Base-by-base conservation (phyloP, 2,797 vertebrate genomes). In the Vipera latastei region DNA sequence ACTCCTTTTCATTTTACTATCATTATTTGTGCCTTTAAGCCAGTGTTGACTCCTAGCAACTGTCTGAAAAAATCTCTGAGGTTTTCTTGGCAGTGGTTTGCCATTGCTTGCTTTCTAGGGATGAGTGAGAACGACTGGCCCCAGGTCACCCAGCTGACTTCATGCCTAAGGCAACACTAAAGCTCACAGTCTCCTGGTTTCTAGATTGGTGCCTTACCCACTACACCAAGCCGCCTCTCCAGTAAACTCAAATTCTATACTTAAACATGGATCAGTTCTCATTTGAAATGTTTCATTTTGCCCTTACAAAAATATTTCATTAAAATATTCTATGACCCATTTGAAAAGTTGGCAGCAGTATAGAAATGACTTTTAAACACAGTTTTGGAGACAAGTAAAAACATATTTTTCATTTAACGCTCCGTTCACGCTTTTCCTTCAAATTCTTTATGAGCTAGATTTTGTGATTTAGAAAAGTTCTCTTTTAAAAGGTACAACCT, bases 401-500 rank as follows among this genome's bases (percentile, higher is more conserved):
- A 91, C 93, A 89, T 93, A 94, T 56, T 86, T 26, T 90, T 6
- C 26, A 26, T n/a, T 12, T 90, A 94, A 90, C 26, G 1, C 22
- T 11, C 25, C 4, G 55, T n/a, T 69, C 53, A 88, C 22, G n/a
- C 8, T 53, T 73, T 55, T 53, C 16, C 32, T 16, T 73, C 83
- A n/a, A 56, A 44, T 3, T 20, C 91, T 56, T 44, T 32, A 92
- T 61, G 28, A 94, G 38, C 69, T 93, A 22, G 83, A 44, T 18
- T 89, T 87, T 92, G 93, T 94, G 92, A 91, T 91, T 93, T 32
- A 92, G 90, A 91, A 91, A 91, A 57, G 78, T 91, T 94, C 94
- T 25, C 89, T 92, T 96, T 95, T 94, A 94, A 95, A 96, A 94
- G 9, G 83, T 69, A 95, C 93, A 94, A 86, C 88, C 86, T 90